A percentile compares a stretch with the other conserved stretches of the same genome.
These are phyloP conservation scores for Oopsacas minuta DNA, from an alignment of 37 sponge, comb jelly and placozoan genomes.

Conservation along the genomic window DNA sequence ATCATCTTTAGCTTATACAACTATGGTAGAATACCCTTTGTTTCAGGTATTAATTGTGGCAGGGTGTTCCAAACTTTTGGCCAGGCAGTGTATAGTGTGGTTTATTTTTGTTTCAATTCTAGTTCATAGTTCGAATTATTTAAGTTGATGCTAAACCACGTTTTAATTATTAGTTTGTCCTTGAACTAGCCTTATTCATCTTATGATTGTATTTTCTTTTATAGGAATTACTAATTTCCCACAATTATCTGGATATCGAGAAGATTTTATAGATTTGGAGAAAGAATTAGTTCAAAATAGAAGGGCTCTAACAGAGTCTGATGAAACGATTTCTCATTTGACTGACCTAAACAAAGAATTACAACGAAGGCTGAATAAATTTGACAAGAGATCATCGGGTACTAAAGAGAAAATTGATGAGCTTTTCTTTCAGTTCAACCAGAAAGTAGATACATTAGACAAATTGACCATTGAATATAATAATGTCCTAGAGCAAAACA, in stretches of 20 bases:
- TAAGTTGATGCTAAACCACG: too few species aligned
- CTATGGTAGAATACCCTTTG: too few species aligned
- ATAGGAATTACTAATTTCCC: neutral
- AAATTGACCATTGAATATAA: neutral
- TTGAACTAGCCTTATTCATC: too few species aligned
- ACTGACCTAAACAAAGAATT: constrained; percentile 5
- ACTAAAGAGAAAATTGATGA: neutral
- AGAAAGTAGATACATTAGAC: neutral
- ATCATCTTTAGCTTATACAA: too few species aligned
- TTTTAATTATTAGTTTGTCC: too few species aligned
- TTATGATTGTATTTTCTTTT: too few species aligned
- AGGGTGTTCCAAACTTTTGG: too few species aligned
- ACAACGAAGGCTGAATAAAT: neutral
- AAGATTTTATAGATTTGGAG: neutral
- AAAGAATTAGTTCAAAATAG: neutral
- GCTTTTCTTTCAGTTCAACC: neutral
- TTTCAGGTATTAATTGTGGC: too few species aligned
- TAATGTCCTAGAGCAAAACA: neutral
- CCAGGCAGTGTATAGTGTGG: too few species aligned
- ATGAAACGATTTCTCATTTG: neutral
- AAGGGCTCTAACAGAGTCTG: neutral
- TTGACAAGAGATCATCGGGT: neutral
- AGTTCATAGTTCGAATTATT: too few species aligned
- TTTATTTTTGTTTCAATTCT: too few species aligned
- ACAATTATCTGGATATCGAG: neutral